These are phyloP conservation scores for Dipodomys merriami DNA, from an alignment of 2,113 vertebrate species.

Conservation along the genomic window DNA sequence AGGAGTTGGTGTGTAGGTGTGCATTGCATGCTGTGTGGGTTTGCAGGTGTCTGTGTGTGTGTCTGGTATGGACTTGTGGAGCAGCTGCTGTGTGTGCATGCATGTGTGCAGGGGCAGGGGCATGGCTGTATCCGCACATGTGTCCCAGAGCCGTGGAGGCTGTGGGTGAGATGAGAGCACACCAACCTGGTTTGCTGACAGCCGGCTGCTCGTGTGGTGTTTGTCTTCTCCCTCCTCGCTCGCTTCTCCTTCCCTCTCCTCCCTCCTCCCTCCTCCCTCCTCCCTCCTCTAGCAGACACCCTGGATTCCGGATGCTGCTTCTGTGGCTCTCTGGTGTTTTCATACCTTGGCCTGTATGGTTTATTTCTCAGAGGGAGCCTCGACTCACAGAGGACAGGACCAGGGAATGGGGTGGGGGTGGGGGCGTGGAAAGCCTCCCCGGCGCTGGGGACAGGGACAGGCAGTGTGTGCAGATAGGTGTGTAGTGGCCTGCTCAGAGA, in stretches of 20 bases:
- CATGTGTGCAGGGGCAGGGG: rapidly evolving
- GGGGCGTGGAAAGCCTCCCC: not conserved
- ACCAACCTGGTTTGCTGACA: constrained; percentile 30
- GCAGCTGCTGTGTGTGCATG: rapidly evolving
- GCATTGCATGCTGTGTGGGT: rapidly evolving
- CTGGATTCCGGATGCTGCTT: rapidly evolving
- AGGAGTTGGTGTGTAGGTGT: rapidly evolving
- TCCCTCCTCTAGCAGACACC: not conserved
- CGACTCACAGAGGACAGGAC: not conserved
- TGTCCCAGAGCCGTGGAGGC: not conserved
- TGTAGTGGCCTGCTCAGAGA: too few relatives aligned
- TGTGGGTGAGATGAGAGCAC: not conserved
- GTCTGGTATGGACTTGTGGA: rapidly evolving
- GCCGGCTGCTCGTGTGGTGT: not conserved
- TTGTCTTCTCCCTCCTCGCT: not conserved
- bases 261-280: too few relatives aligned
- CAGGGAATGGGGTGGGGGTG: not conserved
- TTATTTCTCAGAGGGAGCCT: not conserved
- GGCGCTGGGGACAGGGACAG: not conserved
- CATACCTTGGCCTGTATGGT: not conserved
- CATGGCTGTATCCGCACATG: too few relatives aligned
- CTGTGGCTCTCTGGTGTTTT: not conserved
- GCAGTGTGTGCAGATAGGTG: too few relatives aligned
- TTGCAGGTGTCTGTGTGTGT: rapidly evolving
- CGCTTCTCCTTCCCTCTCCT: too few relatives aligned